Conservation (phyloP, 2,888 invertebrate genomes). For the Thyatira batis region DNA sequence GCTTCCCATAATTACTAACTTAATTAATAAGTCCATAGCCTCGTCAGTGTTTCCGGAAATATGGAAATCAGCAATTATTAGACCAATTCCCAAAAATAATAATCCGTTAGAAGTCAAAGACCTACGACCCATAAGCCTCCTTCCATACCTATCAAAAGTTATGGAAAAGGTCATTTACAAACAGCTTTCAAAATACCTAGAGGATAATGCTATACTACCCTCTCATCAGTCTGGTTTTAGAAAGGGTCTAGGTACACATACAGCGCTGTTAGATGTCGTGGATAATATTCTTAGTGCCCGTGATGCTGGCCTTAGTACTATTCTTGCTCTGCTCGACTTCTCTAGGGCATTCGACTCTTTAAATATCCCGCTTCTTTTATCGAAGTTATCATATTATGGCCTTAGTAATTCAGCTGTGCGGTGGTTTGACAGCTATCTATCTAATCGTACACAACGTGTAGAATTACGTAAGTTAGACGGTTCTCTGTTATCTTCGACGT, state of each 20-base stretch:
- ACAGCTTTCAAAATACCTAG: conserved; percentile 8
- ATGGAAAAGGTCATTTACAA: conserved; percentile 8
- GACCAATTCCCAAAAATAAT: background rate
- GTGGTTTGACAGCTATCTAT: conserved; percentile 21
- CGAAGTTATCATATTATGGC: conserved; percentile 18
- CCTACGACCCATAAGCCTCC: conserved; percentile 15
- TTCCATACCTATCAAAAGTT: conserved; percentile 14
- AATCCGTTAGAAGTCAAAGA: conserved; percentile 5
- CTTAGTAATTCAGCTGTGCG: conserved; percentile 5
- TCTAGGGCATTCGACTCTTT: conserved; percentile 22
- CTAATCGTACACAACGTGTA: conserved; percentile 9
- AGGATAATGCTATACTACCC: conserved; percentile 12
- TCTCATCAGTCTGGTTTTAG: conserved; percentile 19
- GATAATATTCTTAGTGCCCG: conserved; percentile 16
- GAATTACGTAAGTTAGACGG: conserved; percentile 6
- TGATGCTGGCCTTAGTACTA: conserved; percentile 13
- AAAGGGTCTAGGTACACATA: conserved; percentile 10
- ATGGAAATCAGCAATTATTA: background rate
- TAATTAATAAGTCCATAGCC: background rate
- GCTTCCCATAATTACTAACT: background rate
- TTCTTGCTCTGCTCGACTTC: conserved; percentile 18
- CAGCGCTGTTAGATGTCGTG: conserved; percentile 14
- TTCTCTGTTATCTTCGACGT: background rate
- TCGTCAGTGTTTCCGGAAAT: background rate
- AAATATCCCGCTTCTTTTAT: conserved; percentile 10